These are phyloP conservation scores for Ischnura elegans DNA, from an alignment of 2,888 invertebrate genomes.

Conservation along the genomic window DNA sequence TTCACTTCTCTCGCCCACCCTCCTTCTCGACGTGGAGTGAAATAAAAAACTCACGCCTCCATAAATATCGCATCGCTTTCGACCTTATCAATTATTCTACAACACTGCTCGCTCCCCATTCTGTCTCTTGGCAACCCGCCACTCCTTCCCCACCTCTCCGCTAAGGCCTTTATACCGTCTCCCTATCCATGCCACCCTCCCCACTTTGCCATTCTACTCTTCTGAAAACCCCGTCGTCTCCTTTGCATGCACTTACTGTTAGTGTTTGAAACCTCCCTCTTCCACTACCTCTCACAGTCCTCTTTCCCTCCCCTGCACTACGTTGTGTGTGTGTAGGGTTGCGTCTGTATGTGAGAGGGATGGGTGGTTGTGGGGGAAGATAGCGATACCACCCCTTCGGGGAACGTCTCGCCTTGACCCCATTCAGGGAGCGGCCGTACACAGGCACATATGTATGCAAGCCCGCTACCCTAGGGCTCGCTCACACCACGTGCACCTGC, in stretches of 20 bases:
- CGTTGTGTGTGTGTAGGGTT: neutral
- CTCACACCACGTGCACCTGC: neutral
- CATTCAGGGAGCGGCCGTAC: neutral
- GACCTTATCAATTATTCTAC: constrained; percentile 15
- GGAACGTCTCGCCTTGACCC: constrained; percentile 11
- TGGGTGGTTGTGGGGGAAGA: neutral
- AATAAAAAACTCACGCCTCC: neutral
- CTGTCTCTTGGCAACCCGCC: too few species aligned
- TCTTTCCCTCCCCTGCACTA: constrained; percentile 14
- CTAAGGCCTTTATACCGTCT: neutral
- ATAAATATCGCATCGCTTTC: constrained; percentile 9
- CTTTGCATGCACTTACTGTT: neutral
- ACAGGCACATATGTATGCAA: neutral
- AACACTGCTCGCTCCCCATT: neutral
- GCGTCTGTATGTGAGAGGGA: neutral
- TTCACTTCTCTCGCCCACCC: neutral
- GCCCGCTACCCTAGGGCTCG: neutral
- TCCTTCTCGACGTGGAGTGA: neutral
- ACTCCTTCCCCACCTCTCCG: too few species aligned
- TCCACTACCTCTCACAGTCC: neutral
- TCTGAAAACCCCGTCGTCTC: too few species aligned
- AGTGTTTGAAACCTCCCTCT: neutral
- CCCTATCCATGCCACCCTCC: neutral
- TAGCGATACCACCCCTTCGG: neutral
- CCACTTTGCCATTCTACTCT: neutral